Evolutionary conservation across 2,888 invertebrate genomes (phyloP).

Genomic region (Plebejus melissa): DNA sequence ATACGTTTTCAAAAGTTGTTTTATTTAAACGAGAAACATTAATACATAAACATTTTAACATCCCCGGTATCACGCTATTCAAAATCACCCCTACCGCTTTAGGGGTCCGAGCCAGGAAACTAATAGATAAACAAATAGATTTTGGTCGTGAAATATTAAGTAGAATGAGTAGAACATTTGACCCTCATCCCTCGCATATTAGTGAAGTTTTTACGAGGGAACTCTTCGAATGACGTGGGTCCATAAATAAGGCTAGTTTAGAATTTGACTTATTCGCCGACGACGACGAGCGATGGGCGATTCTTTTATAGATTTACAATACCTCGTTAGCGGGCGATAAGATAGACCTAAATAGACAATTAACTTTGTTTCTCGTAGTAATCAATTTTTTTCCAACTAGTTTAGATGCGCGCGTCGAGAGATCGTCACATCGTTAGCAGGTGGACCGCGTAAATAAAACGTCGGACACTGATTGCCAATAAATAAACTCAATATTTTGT

Average conservation of each 20-base stretch:
- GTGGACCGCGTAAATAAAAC: slow-evolving; percentile 57
- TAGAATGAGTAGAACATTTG: neutral
- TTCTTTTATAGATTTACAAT: slow-evolving; percentile 68
- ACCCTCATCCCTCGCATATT: slow-evolving; percentile 13
- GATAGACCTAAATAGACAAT: slow-evolving; percentile 67
- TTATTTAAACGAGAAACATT: neutral
- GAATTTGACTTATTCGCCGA: slow-evolving; percentile 56
- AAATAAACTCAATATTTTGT: slow-evolving; percentile 63
- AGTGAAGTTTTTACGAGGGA: slow-evolving; percentile 21
- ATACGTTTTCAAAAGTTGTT: neutral
- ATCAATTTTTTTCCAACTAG: slow-evolving; percentile 36
- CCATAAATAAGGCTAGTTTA: slow-evolving; percentile 64
- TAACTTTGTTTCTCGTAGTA: slow-evolving; percentile 61
- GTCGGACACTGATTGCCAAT: slow-evolving; percentile 64
- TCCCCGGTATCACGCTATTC: neutral
- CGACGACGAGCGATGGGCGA: slow-evolving; percentile 61
- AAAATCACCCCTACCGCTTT: neutral
- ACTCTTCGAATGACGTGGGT: slow-evolving; percentile 27
- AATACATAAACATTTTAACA: neutral
- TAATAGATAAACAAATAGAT: slow-evolving; percentile 3
- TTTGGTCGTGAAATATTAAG: slow-evolving; percentile 4
- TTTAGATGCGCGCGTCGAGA: slow-evolving; percentile 28
- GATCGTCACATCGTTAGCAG: slow-evolving; percentile 42
- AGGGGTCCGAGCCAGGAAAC: neutral
- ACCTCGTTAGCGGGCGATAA: slow-evolving; percentile 70